Conservation (phyloP, 2,888 invertebrate species). For the Syritta pipiens region DNA sequence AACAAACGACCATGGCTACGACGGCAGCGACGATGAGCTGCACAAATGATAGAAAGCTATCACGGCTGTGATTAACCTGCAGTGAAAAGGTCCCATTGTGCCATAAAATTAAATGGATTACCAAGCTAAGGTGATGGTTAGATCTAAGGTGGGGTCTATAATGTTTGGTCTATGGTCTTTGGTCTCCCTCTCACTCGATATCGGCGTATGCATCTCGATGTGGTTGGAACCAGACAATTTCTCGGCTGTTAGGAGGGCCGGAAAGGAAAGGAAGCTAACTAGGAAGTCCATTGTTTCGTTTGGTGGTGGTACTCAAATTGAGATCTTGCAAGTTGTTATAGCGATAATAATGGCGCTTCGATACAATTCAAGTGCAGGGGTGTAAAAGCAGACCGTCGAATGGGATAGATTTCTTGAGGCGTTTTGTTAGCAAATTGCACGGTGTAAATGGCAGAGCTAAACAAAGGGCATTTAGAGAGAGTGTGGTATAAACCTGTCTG, state of each 20-base stretch:
- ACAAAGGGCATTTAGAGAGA: too few species aligned
- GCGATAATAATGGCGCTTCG: not conserved
- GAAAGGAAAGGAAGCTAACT: conserved; percentile 30
- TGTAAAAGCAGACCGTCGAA: not conserved
- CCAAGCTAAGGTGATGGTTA: conserved; percentile 19
- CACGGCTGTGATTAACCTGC: conserved; percentile 37
- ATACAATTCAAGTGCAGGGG: not conserved
- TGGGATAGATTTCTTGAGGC: too few species aligned
- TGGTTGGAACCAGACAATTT: not conserved
- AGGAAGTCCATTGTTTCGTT: conserved; percentile 49
- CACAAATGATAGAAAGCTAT: too few species aligned
- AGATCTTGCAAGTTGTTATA: conserved; percentile 14
- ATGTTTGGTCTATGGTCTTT: too few species aligned
- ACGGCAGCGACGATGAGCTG: too few species aligned
- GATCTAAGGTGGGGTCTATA: too few species aligned
- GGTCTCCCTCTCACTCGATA: too few species aligned
- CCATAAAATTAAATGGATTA: conserved; percentile 45
- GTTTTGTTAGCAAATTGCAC: too few species aligned
- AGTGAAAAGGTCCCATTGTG: conserved; percentile 10
- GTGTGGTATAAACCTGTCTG: too few species aligned
- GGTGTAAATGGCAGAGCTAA: too few species aligned
- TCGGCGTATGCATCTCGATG: too few species aligned
- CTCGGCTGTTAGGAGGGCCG: not conserved
- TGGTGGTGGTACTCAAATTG: conserved; percentile 19
- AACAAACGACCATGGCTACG: not conserved